phyloP scores from a whole-genome alignment of 1,140 invertebrate species.

The Epicauta chinensis region DNA sequence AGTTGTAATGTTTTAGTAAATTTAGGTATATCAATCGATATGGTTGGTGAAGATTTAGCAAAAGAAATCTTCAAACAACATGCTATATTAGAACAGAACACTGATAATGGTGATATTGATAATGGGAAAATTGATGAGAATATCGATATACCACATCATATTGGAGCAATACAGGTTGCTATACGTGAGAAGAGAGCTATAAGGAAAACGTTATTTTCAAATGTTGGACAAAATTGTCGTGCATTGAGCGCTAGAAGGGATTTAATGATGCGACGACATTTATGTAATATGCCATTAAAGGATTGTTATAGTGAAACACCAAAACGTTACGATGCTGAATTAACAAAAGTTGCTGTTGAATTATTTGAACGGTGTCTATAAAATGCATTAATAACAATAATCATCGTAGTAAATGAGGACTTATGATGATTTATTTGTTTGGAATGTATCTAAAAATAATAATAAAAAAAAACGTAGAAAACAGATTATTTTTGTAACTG shows the following conservation, averaged over 20 bases:
- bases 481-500: too few relatives aligned
- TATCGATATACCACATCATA: conserved; percentile 44
- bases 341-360: conserved; percentile 36
- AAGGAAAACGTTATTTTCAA: conserved; percentile 44
- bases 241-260: conserved; percentile 61
- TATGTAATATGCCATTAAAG: conserved; percentile 54
- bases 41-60: conserved; percentile 59
- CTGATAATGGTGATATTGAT: conserved; percentile 22
- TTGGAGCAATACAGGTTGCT: conserved; percentile 56
- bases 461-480: too few relatives aligned
- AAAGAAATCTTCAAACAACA: conserved; percentile 51
- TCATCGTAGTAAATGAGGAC: too few relatives aligned
- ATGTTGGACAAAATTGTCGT: conserved; percentile 47
- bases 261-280: conserved; percentile 53
- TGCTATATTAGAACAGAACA: conserved; percentile 32
- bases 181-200: conserved; percentile 41
- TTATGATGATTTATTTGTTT: too few relatives aligned
- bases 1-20: conserved; percentile 62
- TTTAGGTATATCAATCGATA: conserved; percentile 63
- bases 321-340: conserved; percentile 38
- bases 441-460: too few relatives aligned
- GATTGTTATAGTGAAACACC: conserved; percentile 43
- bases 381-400: neutral
- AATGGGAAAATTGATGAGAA: conserved; percentile 21
- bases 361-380: conserved; percentile 36